Base-by-base conservation (phyloP, 1,140 invertebrate species). In the Matsumurasca onukii region DNA sequence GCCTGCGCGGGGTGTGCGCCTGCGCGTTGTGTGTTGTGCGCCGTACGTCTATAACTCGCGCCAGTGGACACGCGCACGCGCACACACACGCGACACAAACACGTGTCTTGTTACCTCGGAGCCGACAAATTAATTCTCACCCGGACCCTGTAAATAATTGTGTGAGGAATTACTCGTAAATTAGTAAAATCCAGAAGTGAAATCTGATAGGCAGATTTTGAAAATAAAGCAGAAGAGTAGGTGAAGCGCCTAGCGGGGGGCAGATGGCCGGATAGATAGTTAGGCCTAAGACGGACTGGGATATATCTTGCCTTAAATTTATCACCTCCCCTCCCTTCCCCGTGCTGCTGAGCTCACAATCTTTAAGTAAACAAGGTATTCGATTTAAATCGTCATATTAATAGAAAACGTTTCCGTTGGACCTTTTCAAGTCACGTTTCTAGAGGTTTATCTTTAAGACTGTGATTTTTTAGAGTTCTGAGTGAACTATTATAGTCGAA, bases 201-300 rank as follows among this genome's bases (percentile, higher is more conserved):
- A 59, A 59, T 59, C 55, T 59, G 55, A 59, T 59, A 59, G 49
- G 55, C 30, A 27, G 55, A 59, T 59, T 59, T 59, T 59, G 55
- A 59, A 59, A 59, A 59, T 59, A 59, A 59, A 59, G 55, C 55
- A 59, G 55, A 59, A 59, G 55, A 59, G 55, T 59, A 59, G 55
- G 55, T 59, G 55, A 59, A 59, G 55, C 20, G 5, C 13, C 3
- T 27, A 27, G 24, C 55, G 55, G 55, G 55, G 55, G 55, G 55
- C 55, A 59, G 55, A 59, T 59, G 55, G 25, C 55, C 55, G 25
- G 24, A 59, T 59, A 59, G 55, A 59, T 59, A 59, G 15, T 22
- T 59, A 25, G 55, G 22, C 55, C 55, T 59, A 59, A 59, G 55
- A 59, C 55, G 55, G 55, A 59, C 55, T 24, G 24, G 55, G 30